Base-by-base conservation (phyloP, 2,888 invertebrate genomes). In the Protophormia terraenovae region DNA sequence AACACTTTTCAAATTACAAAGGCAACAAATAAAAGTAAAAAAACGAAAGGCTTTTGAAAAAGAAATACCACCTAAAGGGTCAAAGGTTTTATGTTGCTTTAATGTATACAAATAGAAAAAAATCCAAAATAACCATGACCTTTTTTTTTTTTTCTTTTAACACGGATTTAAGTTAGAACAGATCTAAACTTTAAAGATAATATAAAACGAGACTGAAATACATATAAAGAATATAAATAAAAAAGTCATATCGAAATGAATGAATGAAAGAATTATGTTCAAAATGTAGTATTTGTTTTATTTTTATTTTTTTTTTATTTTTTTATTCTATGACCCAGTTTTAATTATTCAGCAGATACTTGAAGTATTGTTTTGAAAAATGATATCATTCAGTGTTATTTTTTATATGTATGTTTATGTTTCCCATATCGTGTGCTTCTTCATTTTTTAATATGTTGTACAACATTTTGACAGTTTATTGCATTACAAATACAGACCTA, bases 321-420 rank as follows among this genome's bases (percentile, higher is more conserved):
- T 22, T 19, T 32, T 60, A 4, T 32, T 76, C 53, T 76, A 67
- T 84, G 84, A 84, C 84, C 80, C 79, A 84, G 62, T 84, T 84
- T 84, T 60, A 84, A 80, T 80, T 76, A 71, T 76, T 69, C 41
- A 62, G 50, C 73, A 60, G 29, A 77, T 66, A 66, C 53, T 62
- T 84, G 16, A 64, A 64, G 38, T 79, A 53, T 58, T 67, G 50
- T 62, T 72, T 83, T 62, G 38, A 10, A 84, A 75, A 69, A 71
- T 76, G 62, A 80, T 84, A 80, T 80, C 76, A 84, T 19, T 47
- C n/a, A n/a, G n/a, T n/a, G n/a, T n/a, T n/a, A n/a, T 12, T 12
- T 47, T 16, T 7, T 45, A n/a, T n/a, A n/a, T n/a, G n/a, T n/a
- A n/a, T 2, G 22, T 32, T 47, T 12, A 45, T 58, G 47, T 35